Base-by-base conservation (phyloP, 2,888 invertebrate genomes). In the Mantis religiosa region DNA sequence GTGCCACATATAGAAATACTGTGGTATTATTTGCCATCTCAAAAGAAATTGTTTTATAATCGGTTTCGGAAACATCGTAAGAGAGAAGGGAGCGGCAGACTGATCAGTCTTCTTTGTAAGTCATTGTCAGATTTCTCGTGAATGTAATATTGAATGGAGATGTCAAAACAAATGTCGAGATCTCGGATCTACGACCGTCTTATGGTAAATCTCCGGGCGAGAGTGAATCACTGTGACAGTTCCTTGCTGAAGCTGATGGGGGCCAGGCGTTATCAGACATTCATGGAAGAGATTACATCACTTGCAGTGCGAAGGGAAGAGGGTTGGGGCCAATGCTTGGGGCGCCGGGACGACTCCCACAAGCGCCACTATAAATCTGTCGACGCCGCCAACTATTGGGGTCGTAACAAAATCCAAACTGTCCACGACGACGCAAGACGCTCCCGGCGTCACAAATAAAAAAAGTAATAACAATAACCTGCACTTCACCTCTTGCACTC, bases 301-400 rank as follows among this genome's bases (percentile, higher is more conserved):
- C 15, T 28, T 85, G 54, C 85, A 54, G 47, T 47, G 54, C 28
- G 28, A 25, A 86, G 54, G 12, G 30, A 47, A 30, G 54, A 71
- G 25, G 54, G 54, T 71, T 71, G 54, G 54, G 54, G 54, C 54
- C 54, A 6, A 71, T 71, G 54, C 54, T 71, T 20, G 54, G 54
- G 86, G 86, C 86, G 86, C 71, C 86, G 81, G 28, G 30, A 81
- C 81, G 86, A 41, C 47, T 85, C 20, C 41, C n/a, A 27, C 8
- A 34, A 85, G 85, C 85, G 85, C 86, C 86, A n/a, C 86, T 86
- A 86, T 86, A 86, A 86, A 86, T 86, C 81, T 81, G 86, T 28
- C 30, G 86, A 86, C 86, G 86, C 54, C 86, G 86, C 86, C 86
- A 20, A 71, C 54, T 15, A 71, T 71, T 25, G 54, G 54, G 54